Evolutionary conservation across 1,140 invertebrate genomes (phyloP), one percentile per base, ranked within the genome.

Genomic region (Pemphigus obesinymphae): DNA sequence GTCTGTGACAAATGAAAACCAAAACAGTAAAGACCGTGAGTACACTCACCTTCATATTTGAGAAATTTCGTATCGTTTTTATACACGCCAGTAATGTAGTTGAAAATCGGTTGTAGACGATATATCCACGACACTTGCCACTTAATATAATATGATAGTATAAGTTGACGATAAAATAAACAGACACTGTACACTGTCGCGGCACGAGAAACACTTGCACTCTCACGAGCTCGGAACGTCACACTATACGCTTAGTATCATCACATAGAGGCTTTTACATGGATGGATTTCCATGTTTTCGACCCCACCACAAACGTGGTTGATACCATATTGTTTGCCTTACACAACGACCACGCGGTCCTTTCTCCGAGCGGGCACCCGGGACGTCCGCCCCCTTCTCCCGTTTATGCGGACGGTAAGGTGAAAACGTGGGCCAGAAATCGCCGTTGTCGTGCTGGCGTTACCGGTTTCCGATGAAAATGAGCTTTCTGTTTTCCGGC

Each of bases 221-320:
- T 80, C 55, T 80, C 76, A 29, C 76, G 55, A 31, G 37, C 55
- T 37, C 29, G 23, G 55, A 20, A 63, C 76, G 70, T 63, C 76
- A 45, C 40, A 61, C 76, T 26, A 23, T n/a, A n/a, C 7, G 34
- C 8, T 40, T 3, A 40, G 76, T 61, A 80, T 63, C 55, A 45
- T 80, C 55, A 43, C 76, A 29, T 10, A n/a, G 55, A 63, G 76
- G 55, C 73, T 80, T 80, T 80, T 80, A 80, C 76, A 26, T 43
- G 37, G 34, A n/a, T 23, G 37, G 72, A 15, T 58, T 6, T n/a
- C 37, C 11, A 15, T 10, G 11, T 17, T 29, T 10, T n/a, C 26
- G 76, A 80, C 55, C 76, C 55, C 55, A 63, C 76, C 23, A 37
- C 50, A 6, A 6, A 17, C 66, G 66, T 15, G 26, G 29, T 20